Base-by-base conservation (phyloP, 2,888 invertebrate genomes). In the Agonopterix alstromeriana region DNA sequence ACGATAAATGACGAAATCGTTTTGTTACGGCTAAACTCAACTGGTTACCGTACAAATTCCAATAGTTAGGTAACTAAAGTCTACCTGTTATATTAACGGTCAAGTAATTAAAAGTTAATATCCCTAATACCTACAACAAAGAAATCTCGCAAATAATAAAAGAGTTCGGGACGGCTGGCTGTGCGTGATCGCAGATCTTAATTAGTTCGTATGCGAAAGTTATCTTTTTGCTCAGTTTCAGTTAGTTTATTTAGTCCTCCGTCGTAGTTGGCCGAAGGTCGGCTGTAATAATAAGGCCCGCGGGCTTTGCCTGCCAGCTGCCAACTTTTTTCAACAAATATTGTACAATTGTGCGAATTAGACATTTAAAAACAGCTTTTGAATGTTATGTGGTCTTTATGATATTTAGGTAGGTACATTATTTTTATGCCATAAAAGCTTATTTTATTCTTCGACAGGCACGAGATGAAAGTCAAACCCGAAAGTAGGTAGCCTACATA, bases 151-250 rank as follows among this genome's bases (percentile, higher is more conserved):
- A 11, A 11, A 42, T 42, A 42, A 27, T 27, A 27, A 27, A 38
- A 38, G 38, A 38, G 27, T 27, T 27, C 27, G 27, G 27, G 27
- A 27, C 27, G 38, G 38, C 47, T 43, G 50, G 52, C 44, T 51
- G 55, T 52, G 46, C 59, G 56, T 57, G 57, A 52, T 61, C 55
- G 61, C 54, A 63, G 62, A 61, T 65, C 56, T 67, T 66, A 63
- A 70, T 73, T 70, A 64, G 58, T 64, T 61, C 61, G 54, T 58
- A 56, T 54, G 54, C 48, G 46, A 10, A 35, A 57, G 49, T 53
- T 58, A 62, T 62, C 58, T 61, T 61, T 67, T 67, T 67, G 60
- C 55, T 46, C 53, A 58, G 52, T 58, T 63, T 56, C 60, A 61
- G 60, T 63, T 52, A 54, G 61, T 55, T 64, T 49, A 52, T 69